Conservation (phyloP, 2,888 invertebrate species). For the Phytoseiulus persimilis region DNA sequence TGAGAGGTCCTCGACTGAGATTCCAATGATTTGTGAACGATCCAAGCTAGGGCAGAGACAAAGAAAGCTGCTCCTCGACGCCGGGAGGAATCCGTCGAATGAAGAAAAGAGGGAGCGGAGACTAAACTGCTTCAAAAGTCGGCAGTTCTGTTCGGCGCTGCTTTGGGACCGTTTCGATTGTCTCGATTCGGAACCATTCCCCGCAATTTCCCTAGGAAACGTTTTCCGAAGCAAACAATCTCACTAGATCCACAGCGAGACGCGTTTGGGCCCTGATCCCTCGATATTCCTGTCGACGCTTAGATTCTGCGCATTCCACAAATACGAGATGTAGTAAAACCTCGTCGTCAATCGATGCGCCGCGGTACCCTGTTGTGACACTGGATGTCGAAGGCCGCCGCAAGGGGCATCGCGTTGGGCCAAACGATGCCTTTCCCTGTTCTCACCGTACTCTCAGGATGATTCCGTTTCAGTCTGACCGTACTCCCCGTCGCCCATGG, state of each 20-base stretch:
- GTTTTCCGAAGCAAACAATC: neutral
- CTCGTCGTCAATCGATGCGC: too few species aligned
- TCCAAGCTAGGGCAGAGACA: neutral
- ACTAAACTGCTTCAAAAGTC: neutral
- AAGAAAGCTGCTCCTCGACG: neutral
- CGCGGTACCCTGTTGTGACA: too few species aligned
- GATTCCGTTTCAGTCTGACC: too few species aligned
- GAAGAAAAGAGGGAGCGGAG: neutral
- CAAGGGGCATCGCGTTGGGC: too few species aligned
- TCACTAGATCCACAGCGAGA: neutral
- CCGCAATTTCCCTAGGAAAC: neutral
- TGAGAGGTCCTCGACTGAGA: too few species aligned
- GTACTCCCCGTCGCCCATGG: too few species aligned
- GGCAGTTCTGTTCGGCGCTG: neutral
- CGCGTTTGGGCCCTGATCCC: neutral
- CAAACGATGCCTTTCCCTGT: too few species aligned
- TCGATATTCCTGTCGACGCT: neutral
- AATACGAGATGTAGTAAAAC: too few species aligned
- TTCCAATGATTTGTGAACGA: too few species aligned
- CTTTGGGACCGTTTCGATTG: neutral
- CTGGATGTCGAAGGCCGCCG: too few species aligned
- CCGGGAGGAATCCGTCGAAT: neutral
- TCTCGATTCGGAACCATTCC: neutral
- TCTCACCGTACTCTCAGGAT: too few species aligned
- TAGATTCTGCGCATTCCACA: too few species aligned